Evolutionary conservation across 2,113 vertebrate genomes (phyloP), one percentile per base, ranked within the genome.

Genomic region (Xenopus laevis): DNA sequence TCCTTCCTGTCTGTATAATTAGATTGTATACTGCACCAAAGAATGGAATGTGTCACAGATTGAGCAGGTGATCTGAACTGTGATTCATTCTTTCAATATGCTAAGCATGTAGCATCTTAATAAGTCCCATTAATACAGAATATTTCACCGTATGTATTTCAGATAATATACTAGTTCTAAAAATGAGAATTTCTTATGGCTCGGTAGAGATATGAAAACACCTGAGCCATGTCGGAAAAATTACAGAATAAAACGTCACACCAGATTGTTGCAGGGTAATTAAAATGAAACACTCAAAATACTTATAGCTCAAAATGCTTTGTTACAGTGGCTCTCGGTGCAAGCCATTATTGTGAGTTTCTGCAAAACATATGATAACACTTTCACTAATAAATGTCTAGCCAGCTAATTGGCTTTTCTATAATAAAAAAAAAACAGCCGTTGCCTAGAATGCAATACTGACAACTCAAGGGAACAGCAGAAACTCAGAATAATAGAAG

Each of bases 331-430:
- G 45, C 44, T 68, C 53, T 61, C 23, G 8, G 12, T 53, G 21
- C 44, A 50, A 60, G 46, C 23, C 20, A 61, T 67, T 65, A 60
- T 67, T 68, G 46, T 33, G 50, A 40, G 53, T 67, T 68, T 52
- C 65, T 74, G 65, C 44, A 68, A 68, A 74, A 61, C 20, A 13
- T 52, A 65, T 18, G 72, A 67, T 74, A 74, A 68, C 65, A 61
- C 55, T 67, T 45, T 74, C 18, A 65, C 45, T 67, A 67, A 67
- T 73, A 57, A 20, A 73, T 59, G 52, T 58, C 52, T n/a, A 23
- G 55, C 15, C 60, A 50, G 53, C 21, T 74, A 74, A 74, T 74
- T 67, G 64, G 21, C 33, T 67, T 67, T 67, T 50, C 17, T 74
- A 59, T 60, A 47, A 60, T 58, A 46, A 58, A 74, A 30, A 65